Base-by-base conservation (phyloP, 2,888 invertebrate species). In the Cryptophagus acutangulus region DNA sequence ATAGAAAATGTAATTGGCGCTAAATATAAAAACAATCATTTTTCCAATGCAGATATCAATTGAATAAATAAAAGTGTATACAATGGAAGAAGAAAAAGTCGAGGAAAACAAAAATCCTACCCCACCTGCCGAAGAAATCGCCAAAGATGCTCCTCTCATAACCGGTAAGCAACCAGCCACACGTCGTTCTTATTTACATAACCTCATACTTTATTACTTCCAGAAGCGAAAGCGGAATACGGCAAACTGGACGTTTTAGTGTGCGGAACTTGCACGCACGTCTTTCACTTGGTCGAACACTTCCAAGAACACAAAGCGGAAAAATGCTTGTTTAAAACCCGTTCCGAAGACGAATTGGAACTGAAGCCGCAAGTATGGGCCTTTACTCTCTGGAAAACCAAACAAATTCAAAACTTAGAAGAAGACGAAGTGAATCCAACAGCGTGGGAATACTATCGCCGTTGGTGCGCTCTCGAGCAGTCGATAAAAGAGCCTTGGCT, bases 281-380 rank as follows among this genome's bases (percentile, higher is more conserved):
- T 84, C 36, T 87, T 82, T 62, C 84, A 88, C 64, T 87, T 84
- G 64, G 67, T 87, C 36, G 85, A 87, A 60, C 83, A 84, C 51
- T 87, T 88, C 59, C 78, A 81, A 64, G 79, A 81, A 30, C 89
- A 89, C 59, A 82, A 82, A 58, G 50, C n/a, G 3, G 15, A 15
- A 15, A 70, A 71, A 9, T 75, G 72, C 36, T 72, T 75, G 20
- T 75, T 76, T 51, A 74, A 77, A 45, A 82, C 82, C 30, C 74
- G 75, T 38, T 76, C 84, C 25, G 75, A 80, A 56, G 82, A 72
- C 34, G 67, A 83, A 77, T 78, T 78, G 63, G 87, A 87, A 66
- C 79, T 79, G 42, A 87, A 87, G 66, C 82, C 87, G 5, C 85
- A 87, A 70, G 84, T 88, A 6, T 88, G 89, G 88, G 88, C 86